phyloP scores from a whole-genome alignment of 2,888 invertebrate genomes.

The Erannis defoliaria region DNA sequence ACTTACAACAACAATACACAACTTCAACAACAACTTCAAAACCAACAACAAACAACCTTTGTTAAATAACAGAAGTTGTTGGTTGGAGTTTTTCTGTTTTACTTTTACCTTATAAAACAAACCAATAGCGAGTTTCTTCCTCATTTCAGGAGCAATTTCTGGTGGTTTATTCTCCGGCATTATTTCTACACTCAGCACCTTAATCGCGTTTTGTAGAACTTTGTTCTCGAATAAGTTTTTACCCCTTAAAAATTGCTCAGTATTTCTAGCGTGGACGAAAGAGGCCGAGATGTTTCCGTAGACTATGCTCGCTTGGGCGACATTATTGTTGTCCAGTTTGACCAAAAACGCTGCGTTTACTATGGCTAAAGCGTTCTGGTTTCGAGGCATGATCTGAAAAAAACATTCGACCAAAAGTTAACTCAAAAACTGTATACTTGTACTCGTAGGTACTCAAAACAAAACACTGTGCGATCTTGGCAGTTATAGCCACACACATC shows the following conservation, averaged over 20 bases:
- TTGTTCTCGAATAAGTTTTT: slow-evolving; percentile 72
- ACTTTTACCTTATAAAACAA: slow-evolving; percentile 91
- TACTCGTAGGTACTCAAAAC: no score
- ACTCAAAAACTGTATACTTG: no score
- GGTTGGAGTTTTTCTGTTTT: background rate
- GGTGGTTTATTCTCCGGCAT: slow-evolving; percentile 88
- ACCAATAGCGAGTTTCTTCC: slow-evolving; percentile 90
- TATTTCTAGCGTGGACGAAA: slow-evolving; percentile 86
- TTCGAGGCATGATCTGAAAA: slow-evolving; percentile 89
- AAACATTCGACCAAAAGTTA: no score
- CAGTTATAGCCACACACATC: no score
- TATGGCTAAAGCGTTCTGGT: slow-evolving; percentile 92
- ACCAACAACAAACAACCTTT: no score
- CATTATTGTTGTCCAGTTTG: slow-evolving; percentile 72
- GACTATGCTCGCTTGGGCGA: slow-evolving; percentile 84
- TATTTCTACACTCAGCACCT: slow-evolving; percentile 86
- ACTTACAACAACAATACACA: no score
- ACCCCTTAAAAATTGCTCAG: slow-evolving; percentile 83
- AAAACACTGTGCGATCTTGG: no score
- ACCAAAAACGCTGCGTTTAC: slow-evolving; percentile 91
- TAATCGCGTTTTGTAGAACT: slow-evolving; percentile 80
- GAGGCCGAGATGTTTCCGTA: slow-evolving; percentile 88
- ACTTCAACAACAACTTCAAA: no score
- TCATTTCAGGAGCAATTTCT: slow-evolving; percentile 89
- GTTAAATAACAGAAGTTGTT: background rate